Evolutionary conservation across 2,113 vertebrate genomes (phyloP).

Genomic region (Mesoclemmys tuberculata): DNA sequence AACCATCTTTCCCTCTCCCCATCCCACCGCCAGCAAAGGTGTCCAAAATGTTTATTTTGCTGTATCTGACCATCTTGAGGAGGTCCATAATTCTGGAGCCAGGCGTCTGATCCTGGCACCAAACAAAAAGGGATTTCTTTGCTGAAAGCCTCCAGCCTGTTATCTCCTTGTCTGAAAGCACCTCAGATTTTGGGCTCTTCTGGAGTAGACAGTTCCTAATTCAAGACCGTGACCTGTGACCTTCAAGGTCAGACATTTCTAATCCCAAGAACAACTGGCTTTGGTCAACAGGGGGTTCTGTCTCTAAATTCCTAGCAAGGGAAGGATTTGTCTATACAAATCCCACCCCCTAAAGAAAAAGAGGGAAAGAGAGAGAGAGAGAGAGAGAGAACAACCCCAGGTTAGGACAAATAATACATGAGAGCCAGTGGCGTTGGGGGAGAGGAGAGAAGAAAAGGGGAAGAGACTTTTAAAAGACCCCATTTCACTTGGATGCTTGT

Average conservation of each 20-base stretch:
- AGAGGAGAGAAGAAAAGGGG: constrained; percentile 15
- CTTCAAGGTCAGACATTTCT: constrained; percentile 66
- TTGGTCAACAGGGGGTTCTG: neutral
- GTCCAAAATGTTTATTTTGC: neutral
- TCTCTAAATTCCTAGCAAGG: constrained; percentile 15
- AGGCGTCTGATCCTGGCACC: neutral
- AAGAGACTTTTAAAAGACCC: constrained; percentile 50
- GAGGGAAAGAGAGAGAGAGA: neutral
- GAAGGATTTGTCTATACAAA: neutral
- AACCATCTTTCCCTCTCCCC: neutral
- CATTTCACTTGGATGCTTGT: neutral
- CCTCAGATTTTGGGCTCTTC: constrained; percentile 32
- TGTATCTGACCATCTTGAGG: neutral
- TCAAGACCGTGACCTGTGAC: constrained; percentile 59
- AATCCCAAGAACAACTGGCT: constrained; percentile 58
- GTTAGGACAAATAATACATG: constrained; percentile 56
- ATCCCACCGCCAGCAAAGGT: neutral
- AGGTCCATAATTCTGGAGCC: neutral
- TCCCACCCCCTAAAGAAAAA: constrained; percentile 38
- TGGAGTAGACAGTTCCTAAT: constrained; percentile 6
- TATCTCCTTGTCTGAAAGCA: constrained; percentile 45
- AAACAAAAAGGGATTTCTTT: neutral
- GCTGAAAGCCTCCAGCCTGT: constrained; percentile 14
- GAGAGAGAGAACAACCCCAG: neutral
- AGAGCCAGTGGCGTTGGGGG: constrained; percentile 5